Conservation (phyloP, 2,113 vertebrate genomes). For the Phoenicopterus ruber region DNA sequence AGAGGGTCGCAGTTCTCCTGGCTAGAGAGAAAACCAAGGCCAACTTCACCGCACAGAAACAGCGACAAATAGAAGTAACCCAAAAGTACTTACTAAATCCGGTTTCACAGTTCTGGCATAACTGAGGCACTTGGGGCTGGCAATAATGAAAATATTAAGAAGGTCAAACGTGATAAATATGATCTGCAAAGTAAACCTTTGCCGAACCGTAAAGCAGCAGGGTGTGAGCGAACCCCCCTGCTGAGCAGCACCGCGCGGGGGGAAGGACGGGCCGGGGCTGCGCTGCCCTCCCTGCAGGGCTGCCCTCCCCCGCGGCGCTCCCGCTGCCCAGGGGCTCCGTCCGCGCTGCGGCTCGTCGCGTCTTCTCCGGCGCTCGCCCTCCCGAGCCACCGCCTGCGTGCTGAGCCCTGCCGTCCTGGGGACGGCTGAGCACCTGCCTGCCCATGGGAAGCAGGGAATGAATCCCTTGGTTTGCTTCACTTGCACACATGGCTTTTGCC, state of each 20-base stretch:
- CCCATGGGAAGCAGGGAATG: too few relatives aligned
- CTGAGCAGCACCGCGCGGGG: rapidly evolving
- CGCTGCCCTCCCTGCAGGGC: not conserved
- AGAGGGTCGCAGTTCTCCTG: not conserved
- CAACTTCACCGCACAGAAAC: not conserved
- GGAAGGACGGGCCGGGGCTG: too few relatives aligned
- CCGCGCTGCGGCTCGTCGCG: not conserved
- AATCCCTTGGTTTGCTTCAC: too few relatives aligned
- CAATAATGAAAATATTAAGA: not conserved
- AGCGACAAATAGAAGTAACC: not conserved
- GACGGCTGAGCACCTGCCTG: too few relatives aligned
- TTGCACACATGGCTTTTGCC: too few relatives aligned
- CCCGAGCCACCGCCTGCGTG: too few relatives aligned
- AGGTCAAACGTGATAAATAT: not conserved
- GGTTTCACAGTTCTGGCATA: not conserved
- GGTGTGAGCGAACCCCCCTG: rapidly evolving
- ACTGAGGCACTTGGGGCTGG: not conserved
- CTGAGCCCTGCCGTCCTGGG: too few relatives aligned
- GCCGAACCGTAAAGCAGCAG: not conserved
- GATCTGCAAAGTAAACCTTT: not conserved
- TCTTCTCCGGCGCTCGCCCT: too few relatives aligned
- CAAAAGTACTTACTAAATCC: not conserved
- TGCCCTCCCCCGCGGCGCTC: too few relatives aligned
- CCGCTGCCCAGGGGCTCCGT: not conserved
- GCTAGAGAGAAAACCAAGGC: not conserved